Percentiles rank a stretch among this genome's conserved stretches.
Evolutionary conservation across 2,888 invertebrate species (phyloP).

Genomic region (Eurytoma californica): DNA sequence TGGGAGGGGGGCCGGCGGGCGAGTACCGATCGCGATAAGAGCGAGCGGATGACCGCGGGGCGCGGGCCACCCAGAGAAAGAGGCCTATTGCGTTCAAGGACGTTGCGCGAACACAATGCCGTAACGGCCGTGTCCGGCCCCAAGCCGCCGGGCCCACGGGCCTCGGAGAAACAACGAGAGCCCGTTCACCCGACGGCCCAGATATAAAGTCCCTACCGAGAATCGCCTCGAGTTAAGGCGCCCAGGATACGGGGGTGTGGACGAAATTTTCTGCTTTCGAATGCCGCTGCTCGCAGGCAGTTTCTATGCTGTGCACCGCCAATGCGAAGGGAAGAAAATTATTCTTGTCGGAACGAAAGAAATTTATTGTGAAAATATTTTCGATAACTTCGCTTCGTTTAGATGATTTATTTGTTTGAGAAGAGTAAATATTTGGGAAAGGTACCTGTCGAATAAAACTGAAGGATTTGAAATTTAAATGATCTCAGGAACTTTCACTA

Average conservation of each 20-base stretch:
- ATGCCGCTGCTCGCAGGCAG: background rate
- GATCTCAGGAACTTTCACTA: too few species aligned
- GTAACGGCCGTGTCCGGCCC: slow-evolving; percentile 36
- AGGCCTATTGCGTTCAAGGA: slow-evolving; percentile 53
- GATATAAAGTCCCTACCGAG: background rate
- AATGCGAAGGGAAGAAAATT: too few species aligned
- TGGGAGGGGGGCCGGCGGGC: background rate
- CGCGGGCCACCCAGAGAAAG: background rate
- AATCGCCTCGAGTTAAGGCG: background rate
- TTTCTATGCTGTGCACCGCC: too few species aligned
- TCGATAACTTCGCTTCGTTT: too few species aligned
- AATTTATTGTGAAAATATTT: too few species aligned
- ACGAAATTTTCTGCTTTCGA: too few species aligned
- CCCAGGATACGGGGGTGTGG: background rate
- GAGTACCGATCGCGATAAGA: slow-evolving; percentile 17
- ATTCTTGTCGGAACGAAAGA: too few species aligned
- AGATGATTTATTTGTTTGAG: too few species aligned
- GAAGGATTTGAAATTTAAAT: too few species aligned
- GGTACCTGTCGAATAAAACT: too few species aligned
- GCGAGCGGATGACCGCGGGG: slow-evolving; percentile 8
- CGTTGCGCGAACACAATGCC: slow-evolving; percentile 42
- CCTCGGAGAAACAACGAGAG: background rate
- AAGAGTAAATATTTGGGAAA: too few species aligned
- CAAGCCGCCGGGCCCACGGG: slow-evolving; percentile 18
- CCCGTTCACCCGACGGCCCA: background rate